phyloP scores from a whole-genome alignment of 2,888 invertebrate species.

The Aleiodes testaceus region DNA sequence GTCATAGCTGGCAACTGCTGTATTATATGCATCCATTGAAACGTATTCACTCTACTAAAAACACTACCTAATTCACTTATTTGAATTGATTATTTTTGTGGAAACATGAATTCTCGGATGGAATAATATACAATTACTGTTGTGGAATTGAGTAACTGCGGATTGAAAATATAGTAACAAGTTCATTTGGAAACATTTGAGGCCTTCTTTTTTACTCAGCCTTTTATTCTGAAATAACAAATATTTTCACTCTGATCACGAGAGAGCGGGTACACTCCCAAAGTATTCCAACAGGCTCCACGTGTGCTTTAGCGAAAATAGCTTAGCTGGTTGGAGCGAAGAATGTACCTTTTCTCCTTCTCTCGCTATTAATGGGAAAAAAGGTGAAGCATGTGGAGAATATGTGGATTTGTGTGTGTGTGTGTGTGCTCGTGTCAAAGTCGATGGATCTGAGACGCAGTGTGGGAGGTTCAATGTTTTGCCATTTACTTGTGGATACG shows the following conservation, averaged over 20 bases:
- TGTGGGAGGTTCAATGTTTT: constrained; percentile 23
- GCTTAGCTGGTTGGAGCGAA: constrained; percentile 7
- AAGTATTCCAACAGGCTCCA: constrained; percentile 17
- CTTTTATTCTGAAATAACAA: background rate
- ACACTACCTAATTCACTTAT: background rate
- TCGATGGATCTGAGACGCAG: background rate
- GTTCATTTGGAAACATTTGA: background rate
- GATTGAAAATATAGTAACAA: background rate
- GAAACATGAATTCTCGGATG: background rate
- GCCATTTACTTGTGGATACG: background rate
- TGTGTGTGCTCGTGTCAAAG: background rate
- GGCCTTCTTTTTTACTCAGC: background rate
- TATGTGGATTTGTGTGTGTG: background rate
- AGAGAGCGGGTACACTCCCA: constrained; percentile 6
- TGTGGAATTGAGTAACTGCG: background rate
- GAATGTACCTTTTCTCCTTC: constrained; percentile 5
- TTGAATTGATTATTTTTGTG: constrained; percentile 2
- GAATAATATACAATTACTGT: constrained; percentile 1
- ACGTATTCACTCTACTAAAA: constrained; percentile 1
- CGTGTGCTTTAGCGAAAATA: constrained; percentile 30
- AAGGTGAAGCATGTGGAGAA: background rate
- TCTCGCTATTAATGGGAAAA: background rate
- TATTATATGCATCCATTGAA: constrained; percentile 37
- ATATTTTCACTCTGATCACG: constrained; percentile 11
- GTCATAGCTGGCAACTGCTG: constrained; percentile 9